Evolutionary conservation across 2,113 vertebrate species (phyloP).

Genomic region (Mormyrus iriodes): DNA sequence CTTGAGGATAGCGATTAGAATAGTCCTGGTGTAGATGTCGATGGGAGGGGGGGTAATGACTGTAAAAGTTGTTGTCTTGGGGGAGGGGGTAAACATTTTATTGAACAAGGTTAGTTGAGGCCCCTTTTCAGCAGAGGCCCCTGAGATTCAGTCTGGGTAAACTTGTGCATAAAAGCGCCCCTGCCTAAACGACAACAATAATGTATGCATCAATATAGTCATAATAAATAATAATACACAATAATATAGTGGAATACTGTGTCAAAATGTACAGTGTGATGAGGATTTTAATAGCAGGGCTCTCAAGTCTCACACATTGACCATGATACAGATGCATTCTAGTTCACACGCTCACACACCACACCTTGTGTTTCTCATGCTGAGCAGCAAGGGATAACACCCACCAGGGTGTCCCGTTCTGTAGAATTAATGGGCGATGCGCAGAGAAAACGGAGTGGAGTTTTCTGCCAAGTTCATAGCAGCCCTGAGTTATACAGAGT

Average conservation of each 20-base stretch:
- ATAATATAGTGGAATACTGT: neutral
- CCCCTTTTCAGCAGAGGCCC: too few species aligned
- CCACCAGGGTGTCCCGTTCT: too few species aligned
- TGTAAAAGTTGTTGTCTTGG: neutral
- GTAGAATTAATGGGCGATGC: too few species aligned
- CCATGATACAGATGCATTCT: too few species aligned
- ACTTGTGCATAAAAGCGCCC: neutral
- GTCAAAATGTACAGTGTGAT: neutral
- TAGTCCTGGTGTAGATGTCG: neutral
- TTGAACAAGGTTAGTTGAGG: neutral
- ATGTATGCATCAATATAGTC: neutral
- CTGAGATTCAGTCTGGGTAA: neutral
- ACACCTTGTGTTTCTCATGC: too few species aligned
- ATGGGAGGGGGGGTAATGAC: neutral
- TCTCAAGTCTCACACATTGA: too few species aligned
- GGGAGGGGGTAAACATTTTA: neutral
- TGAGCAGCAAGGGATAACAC: too few species aligned
- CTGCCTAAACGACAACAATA: neutral
- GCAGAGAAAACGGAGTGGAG: too few species aligned
- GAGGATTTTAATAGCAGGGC: neutral
- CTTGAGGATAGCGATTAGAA: neutral
- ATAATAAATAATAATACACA: neutral
- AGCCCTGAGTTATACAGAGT: too few species aligned
- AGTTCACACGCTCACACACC: too few species aligned
- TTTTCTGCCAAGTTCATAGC: too few species aligned